Conservation (phyloP, 1,140 invertebrate genomes). For the Trachelipus rathkii region DNA sequence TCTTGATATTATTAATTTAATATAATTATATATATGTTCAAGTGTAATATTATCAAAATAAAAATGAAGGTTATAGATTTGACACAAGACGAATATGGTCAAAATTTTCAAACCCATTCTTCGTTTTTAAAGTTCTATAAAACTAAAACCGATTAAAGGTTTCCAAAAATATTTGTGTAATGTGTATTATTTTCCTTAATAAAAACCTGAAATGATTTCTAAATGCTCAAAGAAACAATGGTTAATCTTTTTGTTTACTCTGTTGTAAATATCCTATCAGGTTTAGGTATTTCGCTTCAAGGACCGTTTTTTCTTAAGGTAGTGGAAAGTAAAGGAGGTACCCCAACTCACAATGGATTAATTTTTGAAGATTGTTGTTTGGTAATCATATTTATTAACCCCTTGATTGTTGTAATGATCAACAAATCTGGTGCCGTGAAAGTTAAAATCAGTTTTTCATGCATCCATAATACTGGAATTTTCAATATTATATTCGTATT, state of each 20-base stretch:
- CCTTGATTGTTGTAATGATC: neutral
- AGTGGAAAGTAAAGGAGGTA: constrained; percentile 21
- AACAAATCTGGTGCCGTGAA: constrained; percentile 6
- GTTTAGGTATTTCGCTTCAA: constrained; percentile 16
- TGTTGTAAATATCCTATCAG: constrained; percentile 18
- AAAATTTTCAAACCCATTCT: too few species aligned
- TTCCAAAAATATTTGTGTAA: too few species aligned
- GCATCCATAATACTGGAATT: constrained; percentile 10
- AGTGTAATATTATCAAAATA: too few species aligned
- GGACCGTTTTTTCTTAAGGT: constrained; percentile 22
- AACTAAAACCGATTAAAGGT: too few species aligned
- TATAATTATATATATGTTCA: too few species aligned
- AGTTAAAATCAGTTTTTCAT: constrained; percentile 1
- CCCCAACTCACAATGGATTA: constrained; percentile 22
- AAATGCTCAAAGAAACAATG: constrained; percentile 18
- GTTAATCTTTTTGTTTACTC: constrained; percentile 1
- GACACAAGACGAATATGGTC: too few species aligned
- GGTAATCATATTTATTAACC: constrained; percentile 22
- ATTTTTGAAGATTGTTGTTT: constrained; percentile 18
- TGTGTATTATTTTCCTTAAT: too few species aligned
- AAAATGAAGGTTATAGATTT: too few species aligned
- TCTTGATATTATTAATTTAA: too few species aligned
- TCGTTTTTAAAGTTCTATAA: too few species aligned
- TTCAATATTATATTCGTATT: constrained; percentile 20
- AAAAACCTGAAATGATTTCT: constrained; percentile 3